Evolutionary conservation across 2,888 invertebrate species (phyloP).

Genomic region (Periphyllus acericola): DNA sequence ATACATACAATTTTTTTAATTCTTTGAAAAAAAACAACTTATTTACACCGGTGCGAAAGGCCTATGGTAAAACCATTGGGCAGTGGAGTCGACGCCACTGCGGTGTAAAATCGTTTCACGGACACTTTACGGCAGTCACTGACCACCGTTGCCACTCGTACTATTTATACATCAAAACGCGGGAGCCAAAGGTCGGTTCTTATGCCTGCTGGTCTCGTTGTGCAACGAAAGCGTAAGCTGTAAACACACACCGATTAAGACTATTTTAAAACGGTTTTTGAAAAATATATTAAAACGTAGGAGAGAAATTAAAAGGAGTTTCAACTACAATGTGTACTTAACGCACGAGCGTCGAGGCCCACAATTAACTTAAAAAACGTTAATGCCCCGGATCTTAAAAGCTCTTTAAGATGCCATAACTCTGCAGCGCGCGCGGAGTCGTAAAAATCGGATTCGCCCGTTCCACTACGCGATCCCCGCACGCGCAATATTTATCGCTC

Average conservation of each 20-base stretch:
- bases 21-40: too few relatives aligned
- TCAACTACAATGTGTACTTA: neutral
- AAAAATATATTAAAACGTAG: neutral
- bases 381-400: slow-evolving; percentile 44
- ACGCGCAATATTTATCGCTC: slow-evolving; percentile 38
- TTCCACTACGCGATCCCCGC: neutral
- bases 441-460: slow-evolving; percentile 58
- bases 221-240: neutral
- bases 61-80: too few relatives aligned
- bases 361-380: slow-evolving; percentile 43
- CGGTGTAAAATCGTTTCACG: neutral
- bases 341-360: neutral
- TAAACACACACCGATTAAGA: neutral
- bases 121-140: neutral
- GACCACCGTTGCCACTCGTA: neutral
- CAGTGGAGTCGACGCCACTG: neutral
- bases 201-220: neutral
- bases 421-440: slow-evolving; percentile 2
- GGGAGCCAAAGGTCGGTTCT: neutral
- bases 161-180: neutral
- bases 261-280: neutral
- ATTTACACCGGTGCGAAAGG: too few relatives aligned
- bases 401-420: slow-evolving; percentile 55
- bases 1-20: too few relatives aligned
- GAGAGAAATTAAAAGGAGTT: slow-evolving; percentile 9